Evolutionary conservation across 2,888 invertebrate genomes (phyloP).

Genomic region (Hyposoter didymator): DNA sequence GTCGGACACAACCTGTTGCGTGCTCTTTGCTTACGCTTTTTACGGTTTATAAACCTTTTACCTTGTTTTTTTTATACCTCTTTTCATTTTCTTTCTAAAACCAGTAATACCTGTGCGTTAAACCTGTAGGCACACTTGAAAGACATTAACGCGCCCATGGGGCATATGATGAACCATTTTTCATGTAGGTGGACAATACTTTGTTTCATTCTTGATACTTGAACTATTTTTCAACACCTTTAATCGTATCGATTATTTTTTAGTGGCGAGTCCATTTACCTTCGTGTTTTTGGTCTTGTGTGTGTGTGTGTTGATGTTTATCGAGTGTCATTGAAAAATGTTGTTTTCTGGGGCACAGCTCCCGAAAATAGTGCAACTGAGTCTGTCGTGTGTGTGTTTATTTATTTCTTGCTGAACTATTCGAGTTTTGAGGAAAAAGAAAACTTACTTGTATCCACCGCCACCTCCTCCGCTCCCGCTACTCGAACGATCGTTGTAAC

Average conservation of each 20-base stretch:
- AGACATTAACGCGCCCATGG: conserved; percentile 82
- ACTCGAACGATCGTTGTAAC: conserved; percentile 83
- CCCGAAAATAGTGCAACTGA: conserved; percentile 11
- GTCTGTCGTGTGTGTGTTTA: conserved; percentile 33
- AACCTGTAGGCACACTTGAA: conserved; percentile 85
- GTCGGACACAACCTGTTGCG: conserved; percentile 82
- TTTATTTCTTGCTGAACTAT: conserved; percentile 31
- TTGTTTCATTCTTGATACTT: conserved; percentile 56
- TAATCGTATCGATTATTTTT: conserved; percentile 44
- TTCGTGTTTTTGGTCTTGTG: conserved; percentile 37
- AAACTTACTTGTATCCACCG: conserved; percentile 84
- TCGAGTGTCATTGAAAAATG: conserved; percentile 36
- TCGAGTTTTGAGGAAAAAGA: conserved; percentile 55
- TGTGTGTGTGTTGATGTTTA: conserved; percentile 34
- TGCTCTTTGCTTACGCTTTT: conserved; percentile 68
- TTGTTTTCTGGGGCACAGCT: not conserved
- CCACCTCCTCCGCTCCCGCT: conserved; percentile 80
- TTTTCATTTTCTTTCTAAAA: conserved; percentile 80
- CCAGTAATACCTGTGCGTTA: conserved; percentile 84
- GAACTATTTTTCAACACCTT: conserved; percentile 52
- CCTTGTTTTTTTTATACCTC: conserved; percentile 77
- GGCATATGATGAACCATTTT: conserved; percentile 78
- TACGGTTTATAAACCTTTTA: conserved; percentile 77
- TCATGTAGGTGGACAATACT: conserved; percentile 55
- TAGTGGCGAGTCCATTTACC: conserved; percentile 43